A percentile compares a stretch with the other conserved stretches of the same genome.
Conservation (phyloP, 1,140 invertebrate genomes). For the Octopus bimaculoides region DNA sequence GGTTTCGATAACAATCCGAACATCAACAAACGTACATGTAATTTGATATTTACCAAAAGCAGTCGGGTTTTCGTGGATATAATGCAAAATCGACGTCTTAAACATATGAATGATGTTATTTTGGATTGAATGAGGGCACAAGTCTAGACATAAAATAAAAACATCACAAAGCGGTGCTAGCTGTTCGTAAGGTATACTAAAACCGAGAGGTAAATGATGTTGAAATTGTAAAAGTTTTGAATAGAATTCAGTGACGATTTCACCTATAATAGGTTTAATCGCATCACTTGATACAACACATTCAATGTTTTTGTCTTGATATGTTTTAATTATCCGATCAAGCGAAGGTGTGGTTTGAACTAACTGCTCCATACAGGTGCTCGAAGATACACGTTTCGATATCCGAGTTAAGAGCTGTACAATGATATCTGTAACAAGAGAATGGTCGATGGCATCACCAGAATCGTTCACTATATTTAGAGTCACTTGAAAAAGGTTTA, state of each 20-base stretch:
- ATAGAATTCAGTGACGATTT: conserved; percentile 1
- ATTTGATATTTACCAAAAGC: neutral
- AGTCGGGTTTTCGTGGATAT: neutral
- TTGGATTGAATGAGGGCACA: neutral
- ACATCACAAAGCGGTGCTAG: neutral
- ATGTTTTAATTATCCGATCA: neutral
- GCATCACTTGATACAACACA: neutral
- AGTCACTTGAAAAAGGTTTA: neutral
- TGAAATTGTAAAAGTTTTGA: neutral
- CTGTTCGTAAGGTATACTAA: neutral
- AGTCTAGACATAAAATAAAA: neutral
- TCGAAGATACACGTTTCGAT: neutral
- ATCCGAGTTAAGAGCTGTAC: neutral
- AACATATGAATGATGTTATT: neutral
- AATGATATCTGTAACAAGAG: neutral
- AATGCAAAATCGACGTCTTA: neutral
- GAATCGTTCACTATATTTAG: neutral
- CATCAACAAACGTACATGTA: neutral
- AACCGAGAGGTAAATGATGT: neutral
- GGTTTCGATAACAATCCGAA: neutral
- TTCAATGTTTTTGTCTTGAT: neutral
- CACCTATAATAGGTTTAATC: neutral
- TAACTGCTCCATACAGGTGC: neutral
- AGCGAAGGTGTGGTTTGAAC: neutral
- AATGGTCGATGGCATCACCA: neutral